Evolutionary conservation across 2,113 vertebrate genomes (phyloP), one percentile per base, ranked within the genome.

Genomic region (Epinephelus moara): DNA sequence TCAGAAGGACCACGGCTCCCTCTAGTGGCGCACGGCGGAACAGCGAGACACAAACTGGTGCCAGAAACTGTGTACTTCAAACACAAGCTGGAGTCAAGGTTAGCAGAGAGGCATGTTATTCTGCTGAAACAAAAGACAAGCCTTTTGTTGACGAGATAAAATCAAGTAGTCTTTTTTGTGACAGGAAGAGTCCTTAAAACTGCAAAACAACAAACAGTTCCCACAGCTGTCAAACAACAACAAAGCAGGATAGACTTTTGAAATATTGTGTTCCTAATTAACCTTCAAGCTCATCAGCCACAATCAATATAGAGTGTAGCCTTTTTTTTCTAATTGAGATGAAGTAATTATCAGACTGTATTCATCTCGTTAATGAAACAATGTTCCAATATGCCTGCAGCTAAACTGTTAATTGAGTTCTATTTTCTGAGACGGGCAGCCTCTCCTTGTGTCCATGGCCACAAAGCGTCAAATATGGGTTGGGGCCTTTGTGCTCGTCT

Each of bases 321-420:
- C 82, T 67, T 90, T 85, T 82, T 85, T 85, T 84, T 87, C 93
- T 91, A 93, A 96, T 94, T 93, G 93, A 94, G 92, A 93, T 91
- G 86, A 91, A 93, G 93, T 96, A 93, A 95, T 95, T 95, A 95
- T 96, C 94, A 94, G 93, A 87, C 90, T 90, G 89, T 91, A 94
- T 94, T 94, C 90, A 92, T 93, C 92, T 91, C 83, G 87, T 92
- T 95, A 94, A 95, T 95, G 95, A 95, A 94, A 94, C 94, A 91
- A 91, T 84, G 86, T 84, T 93, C 89, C 93, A 93, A 92, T 91
- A 92, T 66, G 94, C 94, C 94, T 86, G 81, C 81, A 90, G 94
- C 94, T 83, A 92, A 92, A 94, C 89, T 88, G 90, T 91, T 95
- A 94, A 95, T 94, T 94, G 92, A 94, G 93, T 94, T 94, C 91